Conservation (phyloP, 2,888 invertebrate species). For the Orthonychiurus folsomi region DNA sequence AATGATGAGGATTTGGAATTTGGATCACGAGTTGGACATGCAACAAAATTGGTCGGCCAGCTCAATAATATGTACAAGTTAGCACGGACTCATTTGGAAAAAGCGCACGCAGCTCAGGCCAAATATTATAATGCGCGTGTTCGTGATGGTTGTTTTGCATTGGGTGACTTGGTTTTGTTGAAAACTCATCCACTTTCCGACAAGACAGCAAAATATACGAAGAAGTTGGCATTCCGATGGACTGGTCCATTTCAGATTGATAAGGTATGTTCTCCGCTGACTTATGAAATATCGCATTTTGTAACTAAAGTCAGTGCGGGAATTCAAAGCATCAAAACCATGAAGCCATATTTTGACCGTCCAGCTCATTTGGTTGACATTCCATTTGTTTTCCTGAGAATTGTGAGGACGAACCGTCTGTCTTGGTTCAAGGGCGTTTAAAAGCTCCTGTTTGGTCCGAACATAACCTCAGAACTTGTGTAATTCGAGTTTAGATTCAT, state of each 20-base stretch:
- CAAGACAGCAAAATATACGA: conserved; percentile 12
- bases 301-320: neutral
- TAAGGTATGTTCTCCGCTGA: no score
- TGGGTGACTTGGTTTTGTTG: conserved; percentile 22
- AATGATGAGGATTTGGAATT: neutral
- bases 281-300: no score
- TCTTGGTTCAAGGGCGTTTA: no score
- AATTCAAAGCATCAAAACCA: conserved; percentile 8
- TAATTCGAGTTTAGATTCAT: neutral
- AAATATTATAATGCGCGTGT: conserved; percentile 17
- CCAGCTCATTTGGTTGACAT: no score
- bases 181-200: conserved; percentile 18
- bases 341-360: conserved; percentile 15
- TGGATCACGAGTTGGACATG: conserved; percentile 10
- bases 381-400: no score
- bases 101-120: conserved; percentile 13
- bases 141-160: conserved; percentile 1
- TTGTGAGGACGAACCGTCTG: no score
- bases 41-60: neutral
- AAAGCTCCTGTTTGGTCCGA: no score
- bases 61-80: conserved; percentile 7
- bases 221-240: conserved; percentile 16
- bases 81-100: conserved; percentile 11
- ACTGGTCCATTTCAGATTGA: no score
- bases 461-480: neutral